Conservation (phyloP, 2,113 vertebrate species). For the Phalacrocorax pelagicus region DNA sequence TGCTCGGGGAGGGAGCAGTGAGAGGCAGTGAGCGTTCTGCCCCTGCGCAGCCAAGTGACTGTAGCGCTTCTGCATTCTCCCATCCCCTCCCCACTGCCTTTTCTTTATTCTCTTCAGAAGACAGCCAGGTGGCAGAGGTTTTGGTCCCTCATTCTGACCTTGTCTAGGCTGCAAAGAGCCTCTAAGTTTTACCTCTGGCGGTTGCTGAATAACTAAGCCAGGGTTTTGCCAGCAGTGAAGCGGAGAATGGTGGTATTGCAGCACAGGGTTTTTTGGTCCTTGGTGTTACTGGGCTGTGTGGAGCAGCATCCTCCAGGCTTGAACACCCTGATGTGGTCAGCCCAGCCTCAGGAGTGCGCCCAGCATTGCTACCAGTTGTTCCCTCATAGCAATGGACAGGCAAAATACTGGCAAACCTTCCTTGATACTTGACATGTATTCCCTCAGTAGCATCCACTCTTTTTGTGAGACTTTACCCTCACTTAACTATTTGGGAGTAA, state of each 20-base stretch:
- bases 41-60: neutral
- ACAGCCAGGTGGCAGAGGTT: neutral
- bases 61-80: neutral
- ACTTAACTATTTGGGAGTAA: neutral
- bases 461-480: neutral
- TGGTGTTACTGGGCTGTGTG: neutral
- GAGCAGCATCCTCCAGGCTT: neutral
- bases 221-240: neutral
- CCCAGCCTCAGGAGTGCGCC: fast-evolving
- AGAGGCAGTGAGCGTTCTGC: fast-evolving
- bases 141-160: neutral
- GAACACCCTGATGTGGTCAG: neutral
- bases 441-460: neutral
- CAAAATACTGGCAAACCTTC: neutral
- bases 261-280: fast-evolving
- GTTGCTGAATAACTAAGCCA: neutral
- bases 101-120: neutral
- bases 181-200: neutral
- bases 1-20: fast-evolving
- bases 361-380: neutral
- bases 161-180: neutral
- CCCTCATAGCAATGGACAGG: fast-evolving
- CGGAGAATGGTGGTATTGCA: neutral
- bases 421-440: neutral
- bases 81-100: fast-evolving